phyloP scores from a whole-genome alignment of 1,140 invertebrate genomes.

The Augochlora pura region DNA sequence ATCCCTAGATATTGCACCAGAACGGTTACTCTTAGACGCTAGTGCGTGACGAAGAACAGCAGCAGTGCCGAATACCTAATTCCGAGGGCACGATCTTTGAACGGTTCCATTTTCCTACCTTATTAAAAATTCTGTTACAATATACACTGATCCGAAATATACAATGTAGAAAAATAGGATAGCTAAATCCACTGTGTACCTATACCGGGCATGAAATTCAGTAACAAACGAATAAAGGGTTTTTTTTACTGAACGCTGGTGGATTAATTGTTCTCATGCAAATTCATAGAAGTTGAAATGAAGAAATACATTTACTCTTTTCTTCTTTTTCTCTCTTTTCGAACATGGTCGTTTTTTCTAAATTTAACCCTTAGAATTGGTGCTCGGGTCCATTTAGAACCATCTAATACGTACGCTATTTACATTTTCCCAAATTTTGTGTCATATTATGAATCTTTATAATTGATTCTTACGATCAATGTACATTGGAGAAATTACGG shows the following conservation, averaged over 20 bases:
- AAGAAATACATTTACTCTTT: background rate
- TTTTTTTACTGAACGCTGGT: background rate
- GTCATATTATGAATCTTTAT: no score
- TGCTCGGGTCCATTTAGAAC: no score
- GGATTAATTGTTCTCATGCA: background rate
- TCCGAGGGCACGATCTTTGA: background rate
- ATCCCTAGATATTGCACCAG: slow-evolving; percentile 65
- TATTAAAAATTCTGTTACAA: slow-evolving; percentile 40
- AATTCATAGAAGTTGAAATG: background rate
- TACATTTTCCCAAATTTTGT: no score
- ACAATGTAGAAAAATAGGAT: slow-evolving; percentile 76
- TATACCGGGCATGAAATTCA: slow-evolving; percentile 11
- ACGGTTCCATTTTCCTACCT: slow-evolving; percentile 10
- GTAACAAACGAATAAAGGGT: slow-evolving; percentile 9
- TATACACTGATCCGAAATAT: slow-evolving; percentile 65
- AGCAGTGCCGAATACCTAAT: background rate
- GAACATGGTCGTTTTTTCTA: background rate
- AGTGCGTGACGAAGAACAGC: slow-evolving; percentile 26
- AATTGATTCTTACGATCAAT: no score
- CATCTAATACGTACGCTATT: no score
- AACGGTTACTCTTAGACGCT: slow-evolving; percentile 37
- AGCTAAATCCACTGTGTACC: slow-evolving; percentile 60
- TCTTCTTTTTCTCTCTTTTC: background rate
- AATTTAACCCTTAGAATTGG: no score
- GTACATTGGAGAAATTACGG: no score